These are phyloP conservation scores for Serranus cabrilla DNA, from an alignment of 2,797 vertebrate species.

Conservation along the genomic window DNA sequence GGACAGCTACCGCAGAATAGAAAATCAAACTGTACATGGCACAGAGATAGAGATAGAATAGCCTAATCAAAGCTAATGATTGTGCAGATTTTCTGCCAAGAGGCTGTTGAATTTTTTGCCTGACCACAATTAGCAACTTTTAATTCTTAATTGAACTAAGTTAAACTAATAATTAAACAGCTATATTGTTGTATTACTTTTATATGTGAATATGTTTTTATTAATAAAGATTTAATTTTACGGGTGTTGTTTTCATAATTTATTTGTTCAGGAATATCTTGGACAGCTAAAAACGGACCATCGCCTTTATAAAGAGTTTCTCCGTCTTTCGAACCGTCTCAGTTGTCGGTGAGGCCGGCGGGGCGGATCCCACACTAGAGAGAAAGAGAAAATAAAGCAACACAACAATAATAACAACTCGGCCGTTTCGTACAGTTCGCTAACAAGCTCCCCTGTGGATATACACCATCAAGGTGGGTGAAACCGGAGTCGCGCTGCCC, in stretches of 20 bases:
- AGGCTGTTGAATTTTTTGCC: slow-evolving; percentile 53
- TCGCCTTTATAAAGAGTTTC: slow-evolving; percentile 84
- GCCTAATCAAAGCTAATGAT: slow-evolving; percentile 81
- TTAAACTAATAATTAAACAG: fast-evolving
- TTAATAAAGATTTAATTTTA: fast-evolving
- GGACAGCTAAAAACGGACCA: slow-evolving; percentile 71
- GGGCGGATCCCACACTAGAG: slow-evolving; percentile 86
- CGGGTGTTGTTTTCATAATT: neutral
- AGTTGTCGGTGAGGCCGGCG: slow-evolving; percentile 91
- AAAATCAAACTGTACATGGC: slow-evolving; percentile 25
- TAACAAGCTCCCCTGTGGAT: slow-evolving; percentile 82
- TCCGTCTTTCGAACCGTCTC: slow-evolving; percentile 81
- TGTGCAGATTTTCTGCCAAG: slow-evolving; percentile 77
- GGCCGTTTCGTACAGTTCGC: slow-evolving; percentile 66
- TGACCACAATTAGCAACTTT: slow-evolving; percentile 40
- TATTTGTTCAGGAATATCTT: slow-evolving; percentile 62
- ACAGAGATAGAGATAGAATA: slow-evolving; percentile 11
- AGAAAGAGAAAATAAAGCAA: slow-evolving; percentile 81
- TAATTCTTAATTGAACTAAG: fast-evolving
- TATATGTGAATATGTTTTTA: fast-evolving
- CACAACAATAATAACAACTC: slow-evolving; percentile 77
- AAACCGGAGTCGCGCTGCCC: slow-evolving; percentile 11
- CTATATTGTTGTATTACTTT: fast-evolving
- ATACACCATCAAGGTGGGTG: slow-evolving; percentile 83
- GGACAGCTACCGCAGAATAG: slow-evolving; percentile 31